Evolutionary conservation across 2,797 vertebrate species (phyloP).

Genomic region (Chloroceryle amazona): DNA sequence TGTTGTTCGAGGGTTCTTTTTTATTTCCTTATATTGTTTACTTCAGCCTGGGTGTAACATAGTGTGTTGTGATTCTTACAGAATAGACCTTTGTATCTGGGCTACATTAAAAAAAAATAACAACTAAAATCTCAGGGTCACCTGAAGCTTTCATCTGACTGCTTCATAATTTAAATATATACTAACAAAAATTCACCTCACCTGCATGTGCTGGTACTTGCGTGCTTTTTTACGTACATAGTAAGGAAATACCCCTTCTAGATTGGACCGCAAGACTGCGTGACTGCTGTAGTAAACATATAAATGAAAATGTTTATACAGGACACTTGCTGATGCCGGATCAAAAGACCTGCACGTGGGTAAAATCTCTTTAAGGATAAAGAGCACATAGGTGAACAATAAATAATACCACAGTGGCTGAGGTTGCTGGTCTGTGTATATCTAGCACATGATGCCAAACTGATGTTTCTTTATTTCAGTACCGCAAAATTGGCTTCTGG

Average conservation of each 20-base stretch:
- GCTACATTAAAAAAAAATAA: neutral
- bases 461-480: constrained; percentile 80
- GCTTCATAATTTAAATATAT: neutral
- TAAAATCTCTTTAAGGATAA: neutral
- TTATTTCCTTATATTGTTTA: neutral
- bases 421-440: neutral
- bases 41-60: neutral
- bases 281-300: neutral
- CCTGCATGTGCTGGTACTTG: neutral
- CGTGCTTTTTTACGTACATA: neutral
- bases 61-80: neutral
- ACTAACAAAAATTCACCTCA: neutral
- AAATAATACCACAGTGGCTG: neutral
- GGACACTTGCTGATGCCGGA: neutral
- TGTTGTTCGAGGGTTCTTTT: neutral
- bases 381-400: neutral
- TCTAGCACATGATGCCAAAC: neutral
- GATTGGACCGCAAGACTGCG: neutral
- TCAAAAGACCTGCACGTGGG: neutral
- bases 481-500: constrained; percentile 91
- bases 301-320: neutral
- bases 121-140: neutral
- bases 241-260: neutral
- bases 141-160: neutral
- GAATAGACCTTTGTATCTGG: neutral